Evolutionary conservation across 2,797 vertebrate species (phyloP).

Genomic region (Pitangus sulphuratus): DNA sequence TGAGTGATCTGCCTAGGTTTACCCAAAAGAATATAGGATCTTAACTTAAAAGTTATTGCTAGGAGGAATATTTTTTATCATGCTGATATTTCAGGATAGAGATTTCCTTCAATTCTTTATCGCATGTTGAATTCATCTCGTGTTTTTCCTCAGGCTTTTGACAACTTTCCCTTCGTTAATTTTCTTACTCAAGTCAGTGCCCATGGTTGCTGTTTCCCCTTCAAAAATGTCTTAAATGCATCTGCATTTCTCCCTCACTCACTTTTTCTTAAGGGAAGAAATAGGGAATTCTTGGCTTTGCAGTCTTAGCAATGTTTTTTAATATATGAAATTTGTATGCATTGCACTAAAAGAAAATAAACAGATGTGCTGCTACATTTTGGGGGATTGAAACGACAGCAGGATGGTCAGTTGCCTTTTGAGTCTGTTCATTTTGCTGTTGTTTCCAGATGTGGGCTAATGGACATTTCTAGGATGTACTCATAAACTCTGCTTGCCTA

Average conservation of each 20-base stretch:
- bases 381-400: not conserved
- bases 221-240: not conserved
- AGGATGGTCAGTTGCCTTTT: not conserved
- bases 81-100: not conserved
- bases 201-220: not conserved
- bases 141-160: not conserved
- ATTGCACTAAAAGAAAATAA: not conserved
- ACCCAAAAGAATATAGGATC: not conserved
- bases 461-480: not conserved
- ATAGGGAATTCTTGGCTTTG: not conserved
- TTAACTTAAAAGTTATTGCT: not conserved
- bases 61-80: not conserved
- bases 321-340: not conserved
- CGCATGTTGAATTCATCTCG: not conserved
- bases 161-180: not conserved
- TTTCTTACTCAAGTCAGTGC: not conserved
- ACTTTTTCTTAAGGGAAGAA: not conserved
- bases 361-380: not conserved
- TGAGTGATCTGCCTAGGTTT: not conserved
- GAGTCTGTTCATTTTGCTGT: not conserved
- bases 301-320: not conserved
- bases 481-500: not conserved
- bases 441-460: conserved; percentile 53
- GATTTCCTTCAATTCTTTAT: not conserved
- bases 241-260: not conserved